Evolutionary conservation across 64 coral and sea anemone species (phyloP).

Genomic region (Porites australiensis): DNA sequence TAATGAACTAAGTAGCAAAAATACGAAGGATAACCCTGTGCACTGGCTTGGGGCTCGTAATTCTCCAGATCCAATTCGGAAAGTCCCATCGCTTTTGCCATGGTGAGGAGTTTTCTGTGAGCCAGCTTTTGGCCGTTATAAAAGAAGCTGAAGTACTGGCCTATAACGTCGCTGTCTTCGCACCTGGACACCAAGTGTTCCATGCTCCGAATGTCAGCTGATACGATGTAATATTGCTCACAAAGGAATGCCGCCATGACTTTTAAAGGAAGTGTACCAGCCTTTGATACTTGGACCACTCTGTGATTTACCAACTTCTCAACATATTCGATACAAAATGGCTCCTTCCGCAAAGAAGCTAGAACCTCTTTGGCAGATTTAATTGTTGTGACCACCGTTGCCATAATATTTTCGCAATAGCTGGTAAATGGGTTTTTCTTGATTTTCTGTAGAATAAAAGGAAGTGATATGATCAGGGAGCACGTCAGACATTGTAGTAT

Average conservation of each 20-base stretch:
- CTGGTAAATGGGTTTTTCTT: too few species aligned
- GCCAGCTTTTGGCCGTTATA: background rate
- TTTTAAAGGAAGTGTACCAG: background rate
- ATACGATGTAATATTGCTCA: slow-evolving; percentile 7
- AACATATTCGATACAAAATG: background rate
- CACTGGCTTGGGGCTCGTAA: slow-evolving; percentile 12
- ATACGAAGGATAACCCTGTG: background rate
- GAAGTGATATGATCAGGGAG: too few species aligned
- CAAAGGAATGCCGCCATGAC: slow-evolving; percentile 5
- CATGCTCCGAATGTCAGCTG: background rate
- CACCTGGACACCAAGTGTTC: slow-evolving; percentile 10
- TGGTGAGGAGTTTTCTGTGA: background rate
- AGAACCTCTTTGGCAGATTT: slow-evolving; percentile 22
- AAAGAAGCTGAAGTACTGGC: slow-evolving; percentile 17
- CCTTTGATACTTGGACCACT: background rate
- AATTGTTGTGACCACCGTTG: background rate
- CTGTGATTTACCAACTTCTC: background rate
- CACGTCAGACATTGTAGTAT: too few species aligned
- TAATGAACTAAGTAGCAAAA: background rate
- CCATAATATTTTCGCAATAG: too few species aligned
- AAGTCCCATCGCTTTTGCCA: slow-evolving; percentile 19
- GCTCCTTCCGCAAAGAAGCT: background rate
- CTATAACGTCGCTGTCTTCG: background rate
- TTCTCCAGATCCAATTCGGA: background rate
- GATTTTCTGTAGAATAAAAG: too few species aligned